Evolutionary conservation across 2,113 vertebrate species (phyloP), one percentile per base, ranked within the genome.

Genomic region (Morone saxatilis): DNA sequence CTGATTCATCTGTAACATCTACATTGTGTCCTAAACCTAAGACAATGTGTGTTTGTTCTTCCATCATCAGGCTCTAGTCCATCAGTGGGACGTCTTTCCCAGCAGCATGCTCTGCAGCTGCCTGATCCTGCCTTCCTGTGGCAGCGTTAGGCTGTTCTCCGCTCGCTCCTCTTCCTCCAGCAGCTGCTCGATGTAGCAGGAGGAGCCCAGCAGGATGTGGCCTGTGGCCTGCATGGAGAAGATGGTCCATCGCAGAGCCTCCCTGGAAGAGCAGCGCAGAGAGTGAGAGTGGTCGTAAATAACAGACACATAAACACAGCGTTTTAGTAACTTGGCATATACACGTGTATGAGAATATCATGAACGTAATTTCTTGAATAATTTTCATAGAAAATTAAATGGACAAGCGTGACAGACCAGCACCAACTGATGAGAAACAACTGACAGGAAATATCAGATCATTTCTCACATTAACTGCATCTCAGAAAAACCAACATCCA

Each of bases 141-240:
- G 81, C 88, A 91, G 57, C 1, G n/a, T 19, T 0, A 92, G 83
- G 59, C 17, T 74, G 43, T 80, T 88, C 69, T 45, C 86, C 0
- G 85, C 93, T 54, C 83, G 92, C 76, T 95, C 96, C 56, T 97
- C 96, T 0, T 96, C 96, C 72, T 96, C 96, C 92, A 99, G 93
- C 63, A 99, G 93, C 89, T 97, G 97, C 92, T 98, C 97, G 81
- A 99, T 95, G 92, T 99, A 99, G 83, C 95, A 96, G 63, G 98
- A 99, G 54, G 97, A 97, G 80, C 98, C 97, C 0, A 99, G 95
- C 80, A 99, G 94, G 86, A 98, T 67, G 1, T 99, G 97, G 19
- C 98, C 98, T 0, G 97, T 97, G 85, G 97, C 93, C 89, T 97
- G 97, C 98, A 99, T 98, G 91, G 96, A 96, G 88, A 98, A 96